These are phyloP conservation scores for Poecilia wingei DNA, from an alignment of 2,797 vertebrate species.

Conservation along the genomic window DNA sequence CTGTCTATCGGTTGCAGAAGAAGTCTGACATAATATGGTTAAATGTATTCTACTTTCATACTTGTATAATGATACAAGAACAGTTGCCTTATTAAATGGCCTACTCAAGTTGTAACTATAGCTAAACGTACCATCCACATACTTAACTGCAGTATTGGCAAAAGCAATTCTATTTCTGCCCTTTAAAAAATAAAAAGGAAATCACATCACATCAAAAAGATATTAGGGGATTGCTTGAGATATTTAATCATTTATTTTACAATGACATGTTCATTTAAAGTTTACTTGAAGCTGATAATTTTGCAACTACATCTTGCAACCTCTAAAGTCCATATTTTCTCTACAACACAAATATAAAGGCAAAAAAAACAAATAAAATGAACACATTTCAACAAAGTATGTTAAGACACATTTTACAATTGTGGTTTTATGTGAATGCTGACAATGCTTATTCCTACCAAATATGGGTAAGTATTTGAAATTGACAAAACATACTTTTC, in stretches of 20 bases:
- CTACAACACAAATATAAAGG: neutral
- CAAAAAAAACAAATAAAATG: neutral
- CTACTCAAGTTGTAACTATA: neutral
- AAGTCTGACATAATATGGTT: neutral
- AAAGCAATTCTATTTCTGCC: neutral
- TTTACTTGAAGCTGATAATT: neutral
- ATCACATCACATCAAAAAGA: neutral
- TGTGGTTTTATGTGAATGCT: neutral
- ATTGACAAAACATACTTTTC: neutral
- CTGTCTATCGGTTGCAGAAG: neutral
- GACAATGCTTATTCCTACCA: neutral
- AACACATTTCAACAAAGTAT: neutral
- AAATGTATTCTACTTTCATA: neutral
- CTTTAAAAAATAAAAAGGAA: neutral
- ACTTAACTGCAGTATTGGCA: neutral
- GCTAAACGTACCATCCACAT: neutral
- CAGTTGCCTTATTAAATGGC: neutral
- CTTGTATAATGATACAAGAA: neutral
- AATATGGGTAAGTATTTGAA: neutral
- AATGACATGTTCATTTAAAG: neutral
- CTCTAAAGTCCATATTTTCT: neutral
- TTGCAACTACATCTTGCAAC: neutral
- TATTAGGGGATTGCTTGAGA: neutral
- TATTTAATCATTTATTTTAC: neutral
- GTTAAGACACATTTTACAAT: neutral